Evolutionary conservation across 2,888 invertebrate genomes (phyloP).

Genomic region (Macropis europaea): DNA sequence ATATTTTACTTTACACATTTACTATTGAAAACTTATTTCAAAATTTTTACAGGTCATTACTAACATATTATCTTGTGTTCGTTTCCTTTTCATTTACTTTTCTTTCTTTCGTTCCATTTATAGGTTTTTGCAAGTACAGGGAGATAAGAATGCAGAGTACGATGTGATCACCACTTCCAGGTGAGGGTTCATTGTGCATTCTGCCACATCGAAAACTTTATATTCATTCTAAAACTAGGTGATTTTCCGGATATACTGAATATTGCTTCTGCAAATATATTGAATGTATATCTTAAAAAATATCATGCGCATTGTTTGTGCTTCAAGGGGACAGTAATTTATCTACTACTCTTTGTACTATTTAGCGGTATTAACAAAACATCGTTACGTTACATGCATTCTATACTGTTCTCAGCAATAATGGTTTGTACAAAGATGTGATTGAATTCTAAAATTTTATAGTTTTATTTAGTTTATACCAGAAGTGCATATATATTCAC

Average conservation of each 20-base stretch:
- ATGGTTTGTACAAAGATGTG: conserved; percentile 14
- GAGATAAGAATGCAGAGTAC: conserved; percentile 78
- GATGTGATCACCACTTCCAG: conserved; percentile 79
- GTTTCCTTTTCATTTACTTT: conserved; percentile 65
- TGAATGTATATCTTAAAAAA: not conserved
- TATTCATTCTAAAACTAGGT: not conserved
- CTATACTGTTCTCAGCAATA: conserved; percentile 14
- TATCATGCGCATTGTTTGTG: conserved; percentile 5
- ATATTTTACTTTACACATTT: not conserved
- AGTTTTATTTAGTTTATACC: not conserved
- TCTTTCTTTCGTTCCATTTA: conserved; percentile 75
- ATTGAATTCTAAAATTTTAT: not conserved
- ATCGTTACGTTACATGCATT: conserved; percentile 25
- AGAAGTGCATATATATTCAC: not conserved
- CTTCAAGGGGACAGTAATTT: not conserved
- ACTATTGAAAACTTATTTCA: conserved; percentile 2
- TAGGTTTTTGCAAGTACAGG: conserved; percentile 77
- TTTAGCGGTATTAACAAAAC: conserved; percentile 3
- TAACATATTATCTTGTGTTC: conserved; percentile 41
- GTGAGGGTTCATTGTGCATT: conserved; percentile 71
- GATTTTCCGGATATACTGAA: conserved; percentile 10
- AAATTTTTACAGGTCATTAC: conserved; percentile 25
- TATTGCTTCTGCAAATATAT: conserved; percentile 46
- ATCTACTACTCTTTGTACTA: not conserved
- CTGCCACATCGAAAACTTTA: conserved; percentile 21